Evolutionary conservation across 37 sponge, comb jelly and placozoan genomes (phyloP).

Genomic region (Eunapius fragilis): DNA sequence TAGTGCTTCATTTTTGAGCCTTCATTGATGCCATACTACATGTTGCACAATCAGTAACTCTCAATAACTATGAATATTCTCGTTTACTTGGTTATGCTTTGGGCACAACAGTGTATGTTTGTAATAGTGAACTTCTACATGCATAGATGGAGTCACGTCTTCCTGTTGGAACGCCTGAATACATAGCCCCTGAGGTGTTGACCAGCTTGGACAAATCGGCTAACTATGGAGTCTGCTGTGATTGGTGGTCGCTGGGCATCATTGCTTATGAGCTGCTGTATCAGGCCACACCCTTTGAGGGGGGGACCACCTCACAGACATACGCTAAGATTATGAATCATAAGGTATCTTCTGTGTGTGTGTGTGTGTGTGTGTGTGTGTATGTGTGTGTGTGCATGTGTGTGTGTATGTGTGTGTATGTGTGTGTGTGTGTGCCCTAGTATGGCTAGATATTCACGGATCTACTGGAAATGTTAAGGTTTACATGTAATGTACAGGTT

Average conservation of each 20-base stretch:
- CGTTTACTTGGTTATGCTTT: too few relatives aligned
- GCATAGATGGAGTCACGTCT: constrained; percentile 58
- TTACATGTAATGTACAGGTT: too few relatives aligned
- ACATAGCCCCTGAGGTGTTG: constrained; percentile 96
- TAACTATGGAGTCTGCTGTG: constrained; percentile 79
- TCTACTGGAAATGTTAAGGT: too few relatives aligned
- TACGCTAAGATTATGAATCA: constrained; percentile 92
- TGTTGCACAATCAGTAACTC: too few relatives aligned
- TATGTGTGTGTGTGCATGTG: too few relatives aligned
- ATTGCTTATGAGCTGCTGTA: constrained; percentile 91
- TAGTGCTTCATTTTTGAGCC: too few relatives aligned
- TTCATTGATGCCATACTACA: too few relatives aligned
- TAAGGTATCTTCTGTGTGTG: too few relatives aligned
- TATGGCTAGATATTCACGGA: too few relatives aligned
- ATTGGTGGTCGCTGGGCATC: constrained; percentile 99
- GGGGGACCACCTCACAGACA: constrained; percentile 75
- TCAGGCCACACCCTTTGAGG: constrained; percentile 91
- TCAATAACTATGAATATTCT: too few relatives aligned
- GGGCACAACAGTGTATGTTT: not conserved
- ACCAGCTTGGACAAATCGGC: constrained; percentile 63
- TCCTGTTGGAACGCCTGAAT: constrained; percentile 98
- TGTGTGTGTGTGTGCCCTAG: too few relatives aligned
- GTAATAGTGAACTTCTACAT: not conserved
- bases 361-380: not conserved
- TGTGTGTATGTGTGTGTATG: too few relatives aligned